phyloP scores from a whole-genome alignment of 2,888 invertebrate genomes.

The Noctua fimbriata region DNA sequence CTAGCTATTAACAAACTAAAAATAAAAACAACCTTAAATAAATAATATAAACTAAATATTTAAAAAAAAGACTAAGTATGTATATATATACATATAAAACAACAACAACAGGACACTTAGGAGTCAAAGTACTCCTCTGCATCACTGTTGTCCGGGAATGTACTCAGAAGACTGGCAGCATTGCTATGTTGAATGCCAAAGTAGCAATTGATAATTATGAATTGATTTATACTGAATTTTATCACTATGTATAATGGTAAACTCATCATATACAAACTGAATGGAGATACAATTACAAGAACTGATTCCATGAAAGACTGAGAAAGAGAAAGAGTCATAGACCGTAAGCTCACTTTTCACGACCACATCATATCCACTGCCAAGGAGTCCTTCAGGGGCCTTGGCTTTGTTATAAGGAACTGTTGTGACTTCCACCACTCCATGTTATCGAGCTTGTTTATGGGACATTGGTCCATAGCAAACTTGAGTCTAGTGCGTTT shows the following conservation, averaged over 20 bases:
- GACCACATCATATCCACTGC: too few species aligned
- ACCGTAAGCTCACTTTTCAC: too few species aligned
- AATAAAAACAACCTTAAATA: not conserved
- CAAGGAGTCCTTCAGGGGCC: too few species aligned
- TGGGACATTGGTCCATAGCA: too few species aligned
- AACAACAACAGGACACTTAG: not conserved
- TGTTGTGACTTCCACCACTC: too few species aligned
- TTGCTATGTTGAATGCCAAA: not conserved
- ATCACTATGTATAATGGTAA: not conserved
- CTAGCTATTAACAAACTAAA: not conserved
- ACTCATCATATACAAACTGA: not conserved
- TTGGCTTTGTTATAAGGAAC: too few species aligned
- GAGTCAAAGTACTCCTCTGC: not conserved
- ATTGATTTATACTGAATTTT: not conserved
- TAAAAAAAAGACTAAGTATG: not conserved
- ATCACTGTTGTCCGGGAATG: not conserved
- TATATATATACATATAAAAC: not conserved
- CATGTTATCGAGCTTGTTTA: too few species aligned
- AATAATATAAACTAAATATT: not conserved
- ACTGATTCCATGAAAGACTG: not conserved
- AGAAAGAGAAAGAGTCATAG: not conserved
- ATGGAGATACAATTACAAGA: slow-evolving; percentile 1
- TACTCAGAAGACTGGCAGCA: not conserved
- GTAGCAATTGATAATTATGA: not conserved
- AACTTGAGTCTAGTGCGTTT: too few species aligned